Conservation (phyloP, 2,797 vertebrate species). For the Heteromormyrus szaboi region DNA sequence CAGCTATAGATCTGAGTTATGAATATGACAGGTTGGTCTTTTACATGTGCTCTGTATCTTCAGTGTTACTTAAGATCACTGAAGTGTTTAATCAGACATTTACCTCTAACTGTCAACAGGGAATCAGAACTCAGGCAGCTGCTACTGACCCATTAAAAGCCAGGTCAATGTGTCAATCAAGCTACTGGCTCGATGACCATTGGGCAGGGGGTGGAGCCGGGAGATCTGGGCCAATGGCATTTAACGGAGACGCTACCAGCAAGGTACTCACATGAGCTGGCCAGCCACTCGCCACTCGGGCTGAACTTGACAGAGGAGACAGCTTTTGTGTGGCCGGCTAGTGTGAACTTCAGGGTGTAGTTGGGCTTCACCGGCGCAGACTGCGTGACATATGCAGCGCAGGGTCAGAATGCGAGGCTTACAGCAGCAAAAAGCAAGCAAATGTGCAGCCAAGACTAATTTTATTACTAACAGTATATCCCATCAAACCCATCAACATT, state of each 20-base stretch:
- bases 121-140: not conserved
- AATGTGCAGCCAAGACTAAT: not conserved
- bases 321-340: constrained; percentile 95
- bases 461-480: not conserved
- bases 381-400: constrained; percentile 48
- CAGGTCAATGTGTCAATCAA: not conserved
- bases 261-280: constrained; percentile 85
- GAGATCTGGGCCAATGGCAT: not conserved
- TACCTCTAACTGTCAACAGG: not conserved
- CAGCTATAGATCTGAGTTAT: not conserved
- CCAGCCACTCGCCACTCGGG: constrained; percentile 95
- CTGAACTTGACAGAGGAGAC: constrained; percentile 98
- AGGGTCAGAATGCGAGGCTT: not conserved
- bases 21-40: not conserved
- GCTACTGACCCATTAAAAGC: not conserved
- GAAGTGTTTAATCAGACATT: not conserved
- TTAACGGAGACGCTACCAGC: not conserved
- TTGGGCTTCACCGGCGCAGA: constrained; percentile 91
- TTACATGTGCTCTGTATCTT: not conserved
- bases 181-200: not conserved
- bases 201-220: not conserved
- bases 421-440: not conserved
- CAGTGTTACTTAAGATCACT: not conserved
- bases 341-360: constrained; percentile 92
- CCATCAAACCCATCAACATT: not conserved